Evolutionary conservation across 2,113 vertebrate species (phyloP).

Genomic region (Mastomys natalensis): DNA sequence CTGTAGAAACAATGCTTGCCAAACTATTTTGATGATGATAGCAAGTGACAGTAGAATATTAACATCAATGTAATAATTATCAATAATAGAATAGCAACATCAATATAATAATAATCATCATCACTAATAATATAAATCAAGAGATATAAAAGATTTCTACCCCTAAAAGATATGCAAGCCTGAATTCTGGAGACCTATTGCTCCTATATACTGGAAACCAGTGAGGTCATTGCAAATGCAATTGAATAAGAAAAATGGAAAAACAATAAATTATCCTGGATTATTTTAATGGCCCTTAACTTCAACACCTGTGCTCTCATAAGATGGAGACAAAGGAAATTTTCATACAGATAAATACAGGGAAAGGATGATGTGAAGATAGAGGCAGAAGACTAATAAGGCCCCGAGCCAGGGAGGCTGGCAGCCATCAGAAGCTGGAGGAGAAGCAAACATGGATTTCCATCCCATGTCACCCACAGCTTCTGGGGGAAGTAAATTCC

Average conservation of each 20-base stretch:
- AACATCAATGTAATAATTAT: not conserved
- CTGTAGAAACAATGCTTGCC: not conserved
- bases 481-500: not conserved
- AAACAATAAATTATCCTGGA: not conserved
- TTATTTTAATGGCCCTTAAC: not conserved
- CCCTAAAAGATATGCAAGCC: not conserved
- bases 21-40: not conserved
- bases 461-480: not conserved
- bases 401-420: not conserved
- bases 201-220: not conserved
- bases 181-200: not conserved
- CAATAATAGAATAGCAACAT: not conserved
- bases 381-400: not conserved
- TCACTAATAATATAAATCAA: not conserved
- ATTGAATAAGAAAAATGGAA: not conserved
- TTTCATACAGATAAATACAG: not conserved
- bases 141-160: not conserved
- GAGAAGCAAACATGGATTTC: not conserved
- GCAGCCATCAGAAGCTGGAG: not conserved
- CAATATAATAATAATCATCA: not conserved
- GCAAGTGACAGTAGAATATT: not conserved
- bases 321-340: not conserved
- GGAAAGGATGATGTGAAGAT: not conserved
- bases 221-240: not conserved
- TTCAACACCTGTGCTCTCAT: not conserved